phyloP scores from a whole-genome alignment of 2,888 invertebrate genomes.

The Theodoxus fluviatilis region DNA sequence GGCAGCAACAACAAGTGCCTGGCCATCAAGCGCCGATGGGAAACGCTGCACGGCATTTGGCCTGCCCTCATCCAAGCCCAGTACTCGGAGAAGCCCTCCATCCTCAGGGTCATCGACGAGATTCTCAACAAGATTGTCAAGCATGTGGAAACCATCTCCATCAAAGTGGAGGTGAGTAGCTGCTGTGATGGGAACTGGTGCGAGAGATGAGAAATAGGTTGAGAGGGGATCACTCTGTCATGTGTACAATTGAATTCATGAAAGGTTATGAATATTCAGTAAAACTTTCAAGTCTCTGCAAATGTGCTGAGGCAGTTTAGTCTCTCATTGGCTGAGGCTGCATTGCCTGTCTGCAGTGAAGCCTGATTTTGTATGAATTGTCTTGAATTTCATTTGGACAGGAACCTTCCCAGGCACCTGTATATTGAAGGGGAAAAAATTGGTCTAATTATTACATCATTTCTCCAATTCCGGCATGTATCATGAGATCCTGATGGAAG shows the following conservation, averaged over 20 bases:
- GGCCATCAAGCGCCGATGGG: constrained; percentile 80
- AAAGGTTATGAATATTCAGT: too few relatives aligned
- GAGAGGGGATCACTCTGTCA: neutral
- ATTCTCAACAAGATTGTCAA: constrained; percentile 64
- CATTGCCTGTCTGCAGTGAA: neutral
- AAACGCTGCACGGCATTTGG: constrained; percentile 77
- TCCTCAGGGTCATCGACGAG: constrained; percentile 65
- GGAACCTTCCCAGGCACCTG: too few relatives aligned
- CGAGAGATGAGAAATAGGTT: neutral
- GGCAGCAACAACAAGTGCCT: constrained; percentile 72
- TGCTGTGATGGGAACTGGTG: too few relatives aligned
- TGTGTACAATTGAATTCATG: too few relatives aligned
- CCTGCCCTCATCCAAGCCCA: constrained; percentile 79
- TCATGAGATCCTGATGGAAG: too few relatives aligned
- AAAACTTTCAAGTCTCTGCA: neutral
- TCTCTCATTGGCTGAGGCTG: too few relatives aligned
- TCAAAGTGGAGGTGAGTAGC: constrained; percentile 52
- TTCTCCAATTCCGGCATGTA: too few relatives aligned
- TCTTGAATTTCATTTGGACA: too few relatives aligned
- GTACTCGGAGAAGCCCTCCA: constrained; percentile 81
- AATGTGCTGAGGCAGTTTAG: neutral
- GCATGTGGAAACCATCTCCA: constrained; percentile 56
- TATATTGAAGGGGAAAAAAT: too few relatives aligned
- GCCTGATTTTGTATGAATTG: too few relatives aligned
- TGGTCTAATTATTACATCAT: too few relatives aligned